Conservation (phyloP, 2,113 vertebrate species). For the Leiothrix lutea region DNA sequence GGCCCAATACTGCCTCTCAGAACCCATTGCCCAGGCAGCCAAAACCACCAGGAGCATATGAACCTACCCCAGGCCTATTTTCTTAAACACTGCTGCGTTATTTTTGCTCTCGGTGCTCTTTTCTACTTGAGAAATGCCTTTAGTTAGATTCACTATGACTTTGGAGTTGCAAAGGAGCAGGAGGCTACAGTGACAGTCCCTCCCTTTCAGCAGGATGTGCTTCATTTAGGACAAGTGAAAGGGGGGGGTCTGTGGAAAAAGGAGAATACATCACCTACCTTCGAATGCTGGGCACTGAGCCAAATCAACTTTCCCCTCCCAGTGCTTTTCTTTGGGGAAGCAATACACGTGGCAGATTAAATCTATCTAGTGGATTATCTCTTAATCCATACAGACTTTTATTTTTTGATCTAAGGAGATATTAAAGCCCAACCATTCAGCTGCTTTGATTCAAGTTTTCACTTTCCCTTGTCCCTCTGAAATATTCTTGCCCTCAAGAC, state of each 20-base stretch:
- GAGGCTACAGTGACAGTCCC: not conserved
- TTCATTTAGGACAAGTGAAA: not conserved
- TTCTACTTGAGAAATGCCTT: not conserved
- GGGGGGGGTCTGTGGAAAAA: not conserved
- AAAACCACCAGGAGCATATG: not conserved
- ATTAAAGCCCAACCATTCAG: slow-evolving; percentile 23
- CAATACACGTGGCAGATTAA: slow-evolving; percentile 21
- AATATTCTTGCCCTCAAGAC: not conserved
- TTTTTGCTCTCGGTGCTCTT: not conserved
- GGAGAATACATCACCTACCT: not conserved
- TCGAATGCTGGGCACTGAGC: not conserved
- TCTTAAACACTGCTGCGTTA: not conserved
- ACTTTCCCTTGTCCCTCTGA: not conserved
- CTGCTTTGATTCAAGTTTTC: slow-evolving; percentile 23
- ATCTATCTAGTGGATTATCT: slow-evolving; percentile 38
- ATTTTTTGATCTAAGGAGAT: slow-evolving; percentile 39
- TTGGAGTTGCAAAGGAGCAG: not conserved
- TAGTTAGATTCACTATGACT: not conserved
- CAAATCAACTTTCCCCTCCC: not conserved
- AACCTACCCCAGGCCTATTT: not conserved
- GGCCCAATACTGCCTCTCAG: not conserved
- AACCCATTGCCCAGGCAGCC: not conserved
- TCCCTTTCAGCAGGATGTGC: not conserved
- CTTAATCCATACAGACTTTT: slow-evolving; percentile 29
- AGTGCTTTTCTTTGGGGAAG: not conserved